Base-by-base conservation (phyloP, 2,888 invertebrate genomes). In the Cybosia mesomella region DNA sequence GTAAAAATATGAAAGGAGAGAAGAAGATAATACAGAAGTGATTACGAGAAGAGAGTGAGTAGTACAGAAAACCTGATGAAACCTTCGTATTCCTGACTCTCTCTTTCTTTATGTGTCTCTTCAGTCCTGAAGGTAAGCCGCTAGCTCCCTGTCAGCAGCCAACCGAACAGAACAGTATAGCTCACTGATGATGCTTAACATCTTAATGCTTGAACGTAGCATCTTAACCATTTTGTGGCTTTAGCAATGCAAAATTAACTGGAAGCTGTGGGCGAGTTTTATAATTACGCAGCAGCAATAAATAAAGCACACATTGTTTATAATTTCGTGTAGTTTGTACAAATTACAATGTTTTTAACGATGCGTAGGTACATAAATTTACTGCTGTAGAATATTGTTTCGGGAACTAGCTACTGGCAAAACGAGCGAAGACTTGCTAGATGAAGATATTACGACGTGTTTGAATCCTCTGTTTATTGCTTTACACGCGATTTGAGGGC, bases 281-380 rank as follows among this genome's bases (percentile, higher is more conserved):
- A 79, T 79, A 83, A 84, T 85, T 83, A 83, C 79, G 63, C 60
- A 64, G 77, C 73, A 80, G 74, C 74, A 83, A 85, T 86, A 87
- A 87, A 87, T 85, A 83, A 81, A 79, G 82, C 84, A 71, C 81
- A 83, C 82, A 83, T 81, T 87, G 86, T 85, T 80, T 82, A 78
- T 70, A 73, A 77, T 81, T 87, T 78, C 78, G 80, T 75, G 77
- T 75, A 75, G 81, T 81, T 78, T 77, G 74, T 70, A 79, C 76
- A 81, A 85, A 87, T 85, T 88, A 91, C 88, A 87, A 82, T 86
- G 88, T 90, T 86, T 87, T 87, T 87, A 86, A 89, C 84, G 88
- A 85, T 77, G 80, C 81, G 76, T 80, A 74, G 69, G 78, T 69
- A 54, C 36, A 75, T 71, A 71, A 76, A 81, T 87, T 88, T 88